These are phyloP conservation scores for Oncorhynchus clarkii DNA, from an alignment of 2,113 vertebrate species.

Conservation along the genomic window DNA sequence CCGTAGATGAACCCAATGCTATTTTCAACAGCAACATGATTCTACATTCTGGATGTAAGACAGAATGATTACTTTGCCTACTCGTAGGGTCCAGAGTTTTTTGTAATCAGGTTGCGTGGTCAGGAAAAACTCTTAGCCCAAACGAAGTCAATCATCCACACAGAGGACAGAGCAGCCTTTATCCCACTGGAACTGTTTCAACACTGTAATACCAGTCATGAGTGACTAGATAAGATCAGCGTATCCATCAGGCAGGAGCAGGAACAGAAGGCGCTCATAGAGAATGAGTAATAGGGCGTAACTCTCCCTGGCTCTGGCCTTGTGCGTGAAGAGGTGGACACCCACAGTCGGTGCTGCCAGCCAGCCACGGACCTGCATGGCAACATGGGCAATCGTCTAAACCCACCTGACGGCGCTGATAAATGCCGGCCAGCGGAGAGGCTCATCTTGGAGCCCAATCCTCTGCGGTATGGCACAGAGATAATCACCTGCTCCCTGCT, in stretches of 20 bases:
- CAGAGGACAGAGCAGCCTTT: not conserved
- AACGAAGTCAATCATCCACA: not conserved
- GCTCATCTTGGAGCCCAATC: constrained; percentile 56
- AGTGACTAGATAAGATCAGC: constrained; percentile 20
- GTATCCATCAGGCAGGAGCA: constrained; percentile 45
- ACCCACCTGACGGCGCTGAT: constrained; percentile 65
- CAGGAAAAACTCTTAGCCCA: not conserved
- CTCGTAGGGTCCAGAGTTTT: not conserved
- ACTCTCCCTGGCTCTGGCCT: constrained; percentile 47
- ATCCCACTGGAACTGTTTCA: not conserved
- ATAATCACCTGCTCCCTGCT: constrained; percentile 49
- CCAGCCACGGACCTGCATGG: constrained; percentile 45
- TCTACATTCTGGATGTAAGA: not conserved
- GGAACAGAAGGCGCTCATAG: constrained; percentile 33
- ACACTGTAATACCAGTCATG: not conserved
- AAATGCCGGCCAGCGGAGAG: constrained; percentile 56
- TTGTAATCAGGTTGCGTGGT: not conserved
- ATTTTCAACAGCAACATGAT: not conserved
- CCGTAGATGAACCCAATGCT: no score
- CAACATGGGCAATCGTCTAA: constrained; percentile 62
- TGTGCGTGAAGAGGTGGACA: constrained; percentile 49
- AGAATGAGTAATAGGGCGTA: constrained; percentile 48
- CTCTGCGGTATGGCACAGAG: constrained; percentile 40
- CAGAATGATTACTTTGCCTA: not conserved
- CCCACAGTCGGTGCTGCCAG: constrained; percentile 48